phyloP scores from a whole-genome alignment of 2,797 vertebrate genomes.

The Chaunax sp. region DNA sequence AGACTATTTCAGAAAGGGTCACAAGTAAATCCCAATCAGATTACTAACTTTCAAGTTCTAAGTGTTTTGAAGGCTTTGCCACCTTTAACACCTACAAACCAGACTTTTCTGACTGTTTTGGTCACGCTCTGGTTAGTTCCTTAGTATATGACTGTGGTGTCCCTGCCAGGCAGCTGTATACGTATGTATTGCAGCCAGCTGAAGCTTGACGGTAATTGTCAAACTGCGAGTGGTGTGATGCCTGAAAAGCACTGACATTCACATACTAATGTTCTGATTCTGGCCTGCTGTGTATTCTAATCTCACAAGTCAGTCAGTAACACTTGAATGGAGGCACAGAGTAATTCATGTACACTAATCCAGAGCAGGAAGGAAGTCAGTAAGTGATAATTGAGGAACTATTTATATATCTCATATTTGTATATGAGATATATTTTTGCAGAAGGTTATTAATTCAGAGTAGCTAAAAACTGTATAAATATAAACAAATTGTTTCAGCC shows the following conservation, averaged over 20 bases:
- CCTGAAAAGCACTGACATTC: slow-evolving; percentile 25
- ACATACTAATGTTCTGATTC: slow-evolving; percentile 24
- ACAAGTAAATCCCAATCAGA: slow-evolving; percentile 24
- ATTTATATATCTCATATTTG: background rate
- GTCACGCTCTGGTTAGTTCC: slow-evolving; percentile 11
- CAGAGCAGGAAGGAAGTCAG: background rate
- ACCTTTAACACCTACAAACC: slow-evolving; percentile 33
- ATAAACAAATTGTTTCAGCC: background rate
- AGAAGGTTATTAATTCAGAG: background rate
- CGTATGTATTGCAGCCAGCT: slow-evolving; percentile 33
- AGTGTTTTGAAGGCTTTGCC: slow-evolving; percentile 15
- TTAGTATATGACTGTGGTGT: slow-evolving; percentile 22
- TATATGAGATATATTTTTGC: no score
- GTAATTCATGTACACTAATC: slow-evolving; percentile 4
- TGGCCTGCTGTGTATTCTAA: slow-evolving; percentile 23
- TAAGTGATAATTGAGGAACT: background rate
- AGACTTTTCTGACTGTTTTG: slow-evolving; percentile 37
- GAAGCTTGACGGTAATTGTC: slow-evolving; percentile 16
- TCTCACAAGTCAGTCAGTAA: slow-evolving; percentile 8
- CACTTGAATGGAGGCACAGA: background rate
- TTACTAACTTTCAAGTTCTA: slow-evolving; percentile 38
- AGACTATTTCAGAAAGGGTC: background rate
- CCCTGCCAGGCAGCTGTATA: slow-evolving; percentile 23
- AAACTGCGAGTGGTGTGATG: slow-evolving; percentile 16
- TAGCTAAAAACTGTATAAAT: background rate